Evolutionary conservation across 2,113 vertebrate genomes (phyloP).

Genomic region (Serinus canaria): DNA sequence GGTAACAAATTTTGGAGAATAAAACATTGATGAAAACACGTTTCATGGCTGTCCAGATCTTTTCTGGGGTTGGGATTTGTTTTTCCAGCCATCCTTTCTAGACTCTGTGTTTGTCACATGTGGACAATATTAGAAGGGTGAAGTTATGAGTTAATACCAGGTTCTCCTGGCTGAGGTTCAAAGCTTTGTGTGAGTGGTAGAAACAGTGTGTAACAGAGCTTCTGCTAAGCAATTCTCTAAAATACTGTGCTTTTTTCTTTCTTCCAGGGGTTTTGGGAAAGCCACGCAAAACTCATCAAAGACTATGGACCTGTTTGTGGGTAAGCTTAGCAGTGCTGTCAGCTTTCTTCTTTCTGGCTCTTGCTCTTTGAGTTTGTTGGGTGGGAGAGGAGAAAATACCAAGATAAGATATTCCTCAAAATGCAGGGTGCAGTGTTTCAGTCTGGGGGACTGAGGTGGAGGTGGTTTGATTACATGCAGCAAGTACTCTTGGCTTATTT

Average conservation of each 20-base stretch:
- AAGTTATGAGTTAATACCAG: neutral
- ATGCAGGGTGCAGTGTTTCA: neutral
- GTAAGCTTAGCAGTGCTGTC: constrained; percentile 62
- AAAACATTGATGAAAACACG: neutral
- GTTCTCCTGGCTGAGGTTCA: neutral
- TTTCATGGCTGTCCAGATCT: neutral
- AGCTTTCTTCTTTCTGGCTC: neutral
- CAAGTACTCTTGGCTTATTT: neutral
- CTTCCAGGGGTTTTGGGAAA: constrained; percentile 80
- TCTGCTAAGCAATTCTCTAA: neutral
- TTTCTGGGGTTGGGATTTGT: neutral
- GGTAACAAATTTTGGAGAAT: neutral
- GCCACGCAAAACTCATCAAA: constrained; percentile 71
- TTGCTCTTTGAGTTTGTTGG: neutral
- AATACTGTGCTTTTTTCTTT: neutral
- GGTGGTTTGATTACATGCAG: neutral
- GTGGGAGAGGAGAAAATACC: neutral
- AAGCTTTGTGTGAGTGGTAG: neutral
- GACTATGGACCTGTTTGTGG: constrained; percentile 82
- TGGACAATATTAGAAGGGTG: neutral
- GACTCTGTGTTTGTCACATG: neutral
- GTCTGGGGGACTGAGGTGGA: neutral
- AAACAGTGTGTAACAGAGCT: neutral
- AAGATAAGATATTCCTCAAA: neutral
- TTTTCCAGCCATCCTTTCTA: neutral